phyloP scores from a whole-genome alignment of 2,113 vertebrate genomes.

The Podiceps cristatus region DNA sequence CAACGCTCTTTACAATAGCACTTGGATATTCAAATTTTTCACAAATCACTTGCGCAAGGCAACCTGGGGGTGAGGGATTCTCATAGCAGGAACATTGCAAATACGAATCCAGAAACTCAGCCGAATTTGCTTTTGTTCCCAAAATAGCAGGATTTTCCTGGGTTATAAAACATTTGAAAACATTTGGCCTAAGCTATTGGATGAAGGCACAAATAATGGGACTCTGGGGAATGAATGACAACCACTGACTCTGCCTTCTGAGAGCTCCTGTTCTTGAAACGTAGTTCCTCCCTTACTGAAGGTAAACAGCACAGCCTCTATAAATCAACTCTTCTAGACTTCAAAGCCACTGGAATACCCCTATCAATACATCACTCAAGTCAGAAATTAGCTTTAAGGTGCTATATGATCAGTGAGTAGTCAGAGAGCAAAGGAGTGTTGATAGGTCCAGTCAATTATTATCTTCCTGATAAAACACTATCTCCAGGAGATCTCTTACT shows the following conservation, averaged over 20 bases:
- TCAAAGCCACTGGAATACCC: slow-evolving; percentile 28
- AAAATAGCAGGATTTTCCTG: not conserved
- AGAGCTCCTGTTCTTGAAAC: slow-evolving; percentile 4
- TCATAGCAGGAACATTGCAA: not conserved
- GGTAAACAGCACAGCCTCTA: slow-evolving; percentile 17
- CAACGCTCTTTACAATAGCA: not conserved
- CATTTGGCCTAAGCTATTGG: not conserved
- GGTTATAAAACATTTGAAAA: not conserved
- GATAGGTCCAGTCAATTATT: slow-evolving; percentile 42
- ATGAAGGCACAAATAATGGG: slow-evolving; percentile 12
- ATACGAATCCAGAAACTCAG: not conserved
- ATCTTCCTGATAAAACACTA: slow-evolving; percentile 35
- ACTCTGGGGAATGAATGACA: not conserved
- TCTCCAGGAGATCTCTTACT: slow-evolving; percentile 23
- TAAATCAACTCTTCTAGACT: slow-evolving; percentile 35
- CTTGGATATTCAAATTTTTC: not conserved
- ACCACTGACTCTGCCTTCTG: not conserved
- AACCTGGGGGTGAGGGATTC: not conserved
- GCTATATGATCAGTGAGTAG: slow-evolving; percentile 5
- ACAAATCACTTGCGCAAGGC: not conserved
- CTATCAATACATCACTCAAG: slow-evolving; percentile 19
- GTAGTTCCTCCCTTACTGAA: slow-evolving; percentile 7
- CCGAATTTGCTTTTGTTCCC: not conserved
- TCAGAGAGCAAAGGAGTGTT: slow-evolving; percentile 16
- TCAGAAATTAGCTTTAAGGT: slow-evolving; percentile 40